A percentile compares a stretch with the other conserved stretches of the same genome.
These are phyloP conservation scores for Ceyx cyanopectus DNA, from an alignment of 2,113 vertebrate genomes.

Conservation along the genomic window DNA sequence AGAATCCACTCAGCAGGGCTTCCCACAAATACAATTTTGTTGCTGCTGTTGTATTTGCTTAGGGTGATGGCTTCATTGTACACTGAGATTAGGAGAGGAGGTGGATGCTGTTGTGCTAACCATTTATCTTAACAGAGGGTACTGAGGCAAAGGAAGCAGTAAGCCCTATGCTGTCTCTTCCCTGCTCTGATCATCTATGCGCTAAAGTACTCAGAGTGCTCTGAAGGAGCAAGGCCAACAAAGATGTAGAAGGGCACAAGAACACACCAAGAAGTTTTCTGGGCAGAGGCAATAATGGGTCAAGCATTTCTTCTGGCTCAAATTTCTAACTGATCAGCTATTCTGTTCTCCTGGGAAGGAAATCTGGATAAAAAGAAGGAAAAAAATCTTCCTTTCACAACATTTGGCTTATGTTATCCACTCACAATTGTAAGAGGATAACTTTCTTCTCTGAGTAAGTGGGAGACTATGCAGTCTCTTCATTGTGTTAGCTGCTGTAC, in stretches of 20 bases:
- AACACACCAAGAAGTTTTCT: not conserved
- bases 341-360: not conserved
- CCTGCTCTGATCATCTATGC: not conserved
- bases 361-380: not conserved
- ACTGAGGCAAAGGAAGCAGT: not conserved
- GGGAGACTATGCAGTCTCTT: not conserved
- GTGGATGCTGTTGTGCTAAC: not conserved
- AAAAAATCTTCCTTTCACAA: rapidly evolving
- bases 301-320: not conserved
- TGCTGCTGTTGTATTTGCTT: not conserved
- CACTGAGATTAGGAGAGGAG: not conserved
- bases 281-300: rapidly evolving
- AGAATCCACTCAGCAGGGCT: not conserved
- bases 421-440: not conserved
- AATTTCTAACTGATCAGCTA: not conserved
- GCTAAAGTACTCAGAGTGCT: not conserved
- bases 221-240: not conserved
- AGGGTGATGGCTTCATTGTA: not conserved
- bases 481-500: not conserved
- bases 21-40: not conserved
- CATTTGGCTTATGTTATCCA: not conserved
- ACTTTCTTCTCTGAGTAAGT: not conserved
- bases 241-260: not conserved
- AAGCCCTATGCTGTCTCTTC: not conserved
- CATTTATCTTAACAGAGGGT: not conserved